Evolutionary conservation across 2,888 invertebrate genomes (phyloP), one percentile per base, ranked within the genome.

Genomic region (Punctoribates punctum): DNA sequence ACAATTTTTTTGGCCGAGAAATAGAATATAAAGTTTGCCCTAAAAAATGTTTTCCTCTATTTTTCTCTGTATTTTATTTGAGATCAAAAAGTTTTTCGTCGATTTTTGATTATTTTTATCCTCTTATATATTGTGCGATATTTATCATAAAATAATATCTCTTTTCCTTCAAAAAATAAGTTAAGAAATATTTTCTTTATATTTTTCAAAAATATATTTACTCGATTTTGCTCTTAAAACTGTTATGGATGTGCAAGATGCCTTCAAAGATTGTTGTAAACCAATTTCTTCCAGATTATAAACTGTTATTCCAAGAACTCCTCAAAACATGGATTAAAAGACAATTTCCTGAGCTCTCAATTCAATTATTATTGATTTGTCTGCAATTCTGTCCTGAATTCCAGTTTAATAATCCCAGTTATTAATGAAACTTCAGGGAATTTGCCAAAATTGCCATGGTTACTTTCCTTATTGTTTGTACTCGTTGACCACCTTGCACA

Each of bases 41-140:
- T 34, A 8, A 34, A 34, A 34, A 34, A 34, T 34, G 34, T 48
- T 48, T 48, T 48, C 42, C 13, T 13, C n/a, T 48, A 48, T 48
- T 48, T 48, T 48, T 48, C n/a, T 13, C n/a, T 48, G 48, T 17
- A n/a, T 48, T 48, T 48, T 48, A 48, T 54, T 54, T 48, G 13
- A 48, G 48, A 48, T 17, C 48, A 48, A 48, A 48, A 48, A 48
- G 48, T 48, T 48, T 48, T 34, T 48, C 13, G 48, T 48, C 48
- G 48, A 54, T 54, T 54, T 54, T 54, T 20, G n/a, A 20, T 54
- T 54, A n/a, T 20, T 20, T 54, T 54, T 54, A 54, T 54, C 6
- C 8, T 54, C n/a, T 54, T 20, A 54, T 54, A 54, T 54, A 54
- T 54, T 54, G 54, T 54, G 54, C n/a, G 54, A 54, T 54, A 54